Conservation (phyloP, 2,797 vertebrate species). For the Leuciscus waleckii region DNA sequence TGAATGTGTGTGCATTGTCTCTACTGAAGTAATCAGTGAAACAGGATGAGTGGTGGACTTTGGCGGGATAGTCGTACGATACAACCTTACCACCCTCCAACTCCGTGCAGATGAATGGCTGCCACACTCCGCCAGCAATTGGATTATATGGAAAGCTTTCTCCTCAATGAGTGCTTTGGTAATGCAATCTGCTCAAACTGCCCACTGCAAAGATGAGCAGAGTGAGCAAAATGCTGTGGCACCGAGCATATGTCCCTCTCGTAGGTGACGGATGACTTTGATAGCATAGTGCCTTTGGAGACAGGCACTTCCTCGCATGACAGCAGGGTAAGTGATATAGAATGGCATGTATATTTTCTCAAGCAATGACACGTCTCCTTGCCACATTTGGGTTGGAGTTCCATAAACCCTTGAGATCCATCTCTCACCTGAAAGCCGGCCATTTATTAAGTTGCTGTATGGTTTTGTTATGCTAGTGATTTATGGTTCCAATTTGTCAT, state of each 20-base stretch:
- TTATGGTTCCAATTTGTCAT: conserved; percentile 56
- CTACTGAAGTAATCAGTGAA: conserved; percentile 46
- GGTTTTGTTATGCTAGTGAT: conserved; percentile 58
- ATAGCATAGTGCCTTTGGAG: conserved; percentile 54
- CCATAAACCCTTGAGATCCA: conserved; percentile 43
- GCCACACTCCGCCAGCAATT: conserved; percentile 56
- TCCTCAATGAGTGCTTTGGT: conserved; percentile 59
- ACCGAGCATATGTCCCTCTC: conserved; percentile 49
- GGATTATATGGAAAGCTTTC: conserved; percentile 61
- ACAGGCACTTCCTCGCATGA: conserved; percentile 44
- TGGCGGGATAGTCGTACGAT: conserved; percentile 5
- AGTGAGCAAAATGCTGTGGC: conserved; percentile 38
- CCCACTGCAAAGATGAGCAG: conserved; percentile 52
- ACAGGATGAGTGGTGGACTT: conserved; percentile 50
- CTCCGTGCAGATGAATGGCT: conserved; percentile 53
- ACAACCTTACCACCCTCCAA: conserved; percentile 43
- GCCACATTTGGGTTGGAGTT: conserved; percentile 44
- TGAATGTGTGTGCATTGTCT: conserved; percentile 36
- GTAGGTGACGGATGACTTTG: conserved; percentile 50
- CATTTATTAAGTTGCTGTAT: conserved; percentile 49
- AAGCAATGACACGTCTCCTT: conserved; percentile 24
- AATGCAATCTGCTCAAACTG: conserved; percentile 61
- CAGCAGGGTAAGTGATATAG: conserved; percentile 42
- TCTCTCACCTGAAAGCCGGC: conserved; percentile 35
- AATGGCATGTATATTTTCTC: conserved; percentile 50